These are phyloP conservation scores for Lochmaea capreae DNA, from an alignment of 2,888 invertebrate species.

Conservation along the genomic window DNA sequence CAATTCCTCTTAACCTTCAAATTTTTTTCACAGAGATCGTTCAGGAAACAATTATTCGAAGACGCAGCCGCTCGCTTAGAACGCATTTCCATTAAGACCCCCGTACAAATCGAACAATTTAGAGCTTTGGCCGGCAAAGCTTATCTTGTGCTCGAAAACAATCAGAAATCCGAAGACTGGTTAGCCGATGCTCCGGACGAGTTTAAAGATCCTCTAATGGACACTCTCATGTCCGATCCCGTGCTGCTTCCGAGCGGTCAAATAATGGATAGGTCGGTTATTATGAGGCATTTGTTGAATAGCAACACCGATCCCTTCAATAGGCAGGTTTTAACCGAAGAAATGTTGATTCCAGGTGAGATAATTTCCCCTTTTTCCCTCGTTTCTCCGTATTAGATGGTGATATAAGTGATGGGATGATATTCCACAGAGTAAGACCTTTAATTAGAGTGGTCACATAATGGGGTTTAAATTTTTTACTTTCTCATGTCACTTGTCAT, in stretches of 20 bases:
- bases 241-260: conserved; percentile 89
- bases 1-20: background rate
- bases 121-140: conserved; percentile 81
- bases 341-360: conserved; percentile 89
- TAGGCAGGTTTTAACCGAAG: conserved; percentile 93
- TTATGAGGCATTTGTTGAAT: conserved; percentile 92
- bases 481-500: no score
- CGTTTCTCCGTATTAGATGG: no score
- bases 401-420: no score
- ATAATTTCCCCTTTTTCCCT: background rate
- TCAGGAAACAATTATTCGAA: conserved; percentile 91
- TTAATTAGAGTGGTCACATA: no score
- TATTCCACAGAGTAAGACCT: no score
- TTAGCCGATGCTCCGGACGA: conserved; percentile 96
- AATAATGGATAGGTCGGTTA: conserved; percentile 94
- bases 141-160: conserved; percentile 81
- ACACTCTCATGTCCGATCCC: conserved; percentile 96
- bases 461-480: no score
- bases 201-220: conserved; percentile 97
- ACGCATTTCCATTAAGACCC: conserved; percentile 85
- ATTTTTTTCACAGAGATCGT: conserved; percentile 81
- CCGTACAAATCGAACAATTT: conserved; percentile 88
- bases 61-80: conserved; percentile 88
- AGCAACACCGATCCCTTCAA: conserved; percentile 99
- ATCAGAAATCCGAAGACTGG: conserved; percentile 90